These are phyloP conservation scores for Phytoseiulus persimilis DNA, from an alignment of 2,888 invertebrate species.

Conservation along the genomic window DNA sequence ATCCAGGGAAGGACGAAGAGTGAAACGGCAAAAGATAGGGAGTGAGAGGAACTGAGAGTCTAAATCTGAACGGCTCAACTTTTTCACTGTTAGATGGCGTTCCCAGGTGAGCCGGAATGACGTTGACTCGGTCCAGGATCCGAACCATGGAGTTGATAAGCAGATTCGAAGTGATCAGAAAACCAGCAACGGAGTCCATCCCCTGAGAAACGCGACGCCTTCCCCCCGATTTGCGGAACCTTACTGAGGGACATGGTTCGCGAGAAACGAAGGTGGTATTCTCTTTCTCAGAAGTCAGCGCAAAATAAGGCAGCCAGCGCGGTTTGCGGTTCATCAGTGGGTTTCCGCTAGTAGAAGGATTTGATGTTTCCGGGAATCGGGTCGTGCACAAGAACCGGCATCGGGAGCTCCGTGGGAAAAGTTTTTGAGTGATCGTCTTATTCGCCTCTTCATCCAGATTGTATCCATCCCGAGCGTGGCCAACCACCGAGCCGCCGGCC, in stretches of 20 bases:
- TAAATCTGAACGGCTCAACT: neutral
- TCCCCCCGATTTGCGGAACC: too few species aligned
- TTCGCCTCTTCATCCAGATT: neutral
- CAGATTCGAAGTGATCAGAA: too few species aligned
- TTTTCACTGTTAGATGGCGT: neutral
- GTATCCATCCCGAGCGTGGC: neutral
- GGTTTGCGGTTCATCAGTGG: too few species aligned
- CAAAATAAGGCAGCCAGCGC: too few species aligned
- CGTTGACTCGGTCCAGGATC: neutral
- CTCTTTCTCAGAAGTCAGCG: too few species aligned
- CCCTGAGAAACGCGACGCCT: too few species aligned
- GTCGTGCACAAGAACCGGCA: neutral
- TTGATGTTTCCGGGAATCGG: too few species aligned
- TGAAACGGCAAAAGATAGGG: neutral
- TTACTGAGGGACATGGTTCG: too few species aligned
- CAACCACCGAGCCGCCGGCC: neutral
- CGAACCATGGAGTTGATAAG: too few species aligned
- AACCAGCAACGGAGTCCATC: too few species aligned
- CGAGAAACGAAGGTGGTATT: too few species aligned
- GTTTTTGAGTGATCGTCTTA: neutral
- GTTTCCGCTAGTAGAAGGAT: too few species aligned
- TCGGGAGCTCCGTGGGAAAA: neutral
- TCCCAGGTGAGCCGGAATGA: neutral
- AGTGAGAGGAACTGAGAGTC: neutral
- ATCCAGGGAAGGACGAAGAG: neutral